Conservation (phyloP, 2,888 invertebrate genomes). For the Myopa testacea region DNA sequence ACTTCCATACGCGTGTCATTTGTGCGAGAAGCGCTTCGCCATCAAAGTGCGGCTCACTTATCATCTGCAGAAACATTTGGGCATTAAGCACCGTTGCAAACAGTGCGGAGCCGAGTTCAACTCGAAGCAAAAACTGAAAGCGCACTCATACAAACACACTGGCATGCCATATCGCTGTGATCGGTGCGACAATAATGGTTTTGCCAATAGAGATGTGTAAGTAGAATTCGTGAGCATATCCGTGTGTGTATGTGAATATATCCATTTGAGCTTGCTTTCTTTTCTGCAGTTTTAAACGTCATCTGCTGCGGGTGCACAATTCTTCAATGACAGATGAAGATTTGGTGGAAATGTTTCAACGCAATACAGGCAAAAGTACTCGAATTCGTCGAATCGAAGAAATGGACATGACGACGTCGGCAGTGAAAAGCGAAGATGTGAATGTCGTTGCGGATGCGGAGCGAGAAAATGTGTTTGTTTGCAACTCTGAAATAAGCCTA, state of each 20-base stretch:
- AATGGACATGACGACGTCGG: not conserved
- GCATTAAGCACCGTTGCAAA: slow-evolving; percentile 53
- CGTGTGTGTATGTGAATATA: not conserved
- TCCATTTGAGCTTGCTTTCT: not conserved
- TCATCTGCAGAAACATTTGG: slow-evolving; percentile 55
- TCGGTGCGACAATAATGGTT: slow-evolving; percentile 50
- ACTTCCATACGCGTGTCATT: slow-evolving; percentile 52
- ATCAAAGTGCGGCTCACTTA: slow-evolving; percentile 56
- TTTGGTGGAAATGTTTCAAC: slow-evolving; percentile 51
- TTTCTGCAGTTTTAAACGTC: slow-evolving; percentile 48
- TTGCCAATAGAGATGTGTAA: slow-evolving; percentile 51
- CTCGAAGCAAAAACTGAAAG: slow-evolving; percentile 52
- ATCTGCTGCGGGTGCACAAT: slow-evolving; percentile 49
- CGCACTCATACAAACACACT: slow-evolving; percentile 54
- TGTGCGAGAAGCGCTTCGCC: slow-evolving; percentile 54
- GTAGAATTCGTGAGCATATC: slow-evolving; percentile 11
- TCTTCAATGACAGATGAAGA: slow-evolving; percentile 49
- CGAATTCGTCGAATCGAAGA: slow-evolving; percentile 41
- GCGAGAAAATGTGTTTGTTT: not conserved
- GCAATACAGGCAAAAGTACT: slow-evolving; percentile 51
- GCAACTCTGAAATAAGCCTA: not conserved
- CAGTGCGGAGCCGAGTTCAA: slow-evolving; percentile 53
- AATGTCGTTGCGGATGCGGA: not conserved
- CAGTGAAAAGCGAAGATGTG: not conserved
- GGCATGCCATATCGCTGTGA: slow-evolving; percentile 55